Conservation (phyloP, 2,113 vertebrate genomes). For the Mystacornis crossleyi region DNA sequence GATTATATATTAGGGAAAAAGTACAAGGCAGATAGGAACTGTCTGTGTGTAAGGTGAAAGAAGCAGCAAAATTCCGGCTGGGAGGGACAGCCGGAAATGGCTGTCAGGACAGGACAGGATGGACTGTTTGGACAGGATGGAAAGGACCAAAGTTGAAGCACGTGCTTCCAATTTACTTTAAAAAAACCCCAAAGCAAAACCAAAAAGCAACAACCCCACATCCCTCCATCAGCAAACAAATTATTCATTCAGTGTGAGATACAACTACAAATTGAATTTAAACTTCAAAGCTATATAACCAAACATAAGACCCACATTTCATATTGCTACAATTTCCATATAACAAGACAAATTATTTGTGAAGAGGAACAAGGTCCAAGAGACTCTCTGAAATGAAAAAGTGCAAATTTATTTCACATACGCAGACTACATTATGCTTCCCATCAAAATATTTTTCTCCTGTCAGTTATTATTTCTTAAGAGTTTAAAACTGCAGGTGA, state of each 20-base stretch:
- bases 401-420: background rate
- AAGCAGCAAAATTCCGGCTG: background rate
- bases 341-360: background rate
- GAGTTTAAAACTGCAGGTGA: background rate
- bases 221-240: background rate
- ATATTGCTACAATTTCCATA: background rate
- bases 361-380: background rate
- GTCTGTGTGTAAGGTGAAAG: background rate
- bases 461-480: background rate
- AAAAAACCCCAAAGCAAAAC: no score
- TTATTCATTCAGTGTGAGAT: background rate
- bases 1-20: background rate
- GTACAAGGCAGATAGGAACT: background rate
- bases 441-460: background rate
- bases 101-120: no score
- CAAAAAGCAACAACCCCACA: background rate
- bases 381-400: background rate
- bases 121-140: background rate
- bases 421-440: background rate
- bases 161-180: background rate
- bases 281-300: background rate
- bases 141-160: background rate
- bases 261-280: background rate
- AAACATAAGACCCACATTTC: background rate
- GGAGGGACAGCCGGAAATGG: background rate